A percentile compares a stretch with the other conserved stretches of the same genome.
Evolutionary conservation across 2,113 vertebrate species (phyloP).

Genomic region (Entelurus aequoreus): DNA sequence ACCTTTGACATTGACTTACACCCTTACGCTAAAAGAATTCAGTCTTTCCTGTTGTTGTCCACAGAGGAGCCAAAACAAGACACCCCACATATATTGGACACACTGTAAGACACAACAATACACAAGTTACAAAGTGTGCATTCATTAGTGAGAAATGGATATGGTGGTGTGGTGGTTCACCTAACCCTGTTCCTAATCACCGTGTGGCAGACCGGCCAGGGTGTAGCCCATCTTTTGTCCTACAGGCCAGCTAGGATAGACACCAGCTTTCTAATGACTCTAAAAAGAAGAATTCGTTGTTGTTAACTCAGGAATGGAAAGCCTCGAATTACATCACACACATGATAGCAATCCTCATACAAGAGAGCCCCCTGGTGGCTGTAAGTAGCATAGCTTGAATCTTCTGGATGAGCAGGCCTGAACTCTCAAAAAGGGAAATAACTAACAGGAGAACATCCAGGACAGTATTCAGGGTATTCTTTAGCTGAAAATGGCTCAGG

Average conservation of each 20-base stretch:
- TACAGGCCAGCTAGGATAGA: too few relatives aligned
- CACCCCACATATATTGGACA: background rate
- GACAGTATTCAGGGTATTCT: too few relatives aligned
- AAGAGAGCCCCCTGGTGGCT: background rate
- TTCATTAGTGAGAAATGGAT: background rate
- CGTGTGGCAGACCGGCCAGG: too few relatives aligned
- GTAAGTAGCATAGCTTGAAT: background rate
- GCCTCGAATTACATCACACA: background rate
- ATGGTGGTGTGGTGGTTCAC: background rate
- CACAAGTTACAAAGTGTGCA: background rate
- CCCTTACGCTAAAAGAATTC: background rate
- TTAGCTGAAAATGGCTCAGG: too few relatives aligned
- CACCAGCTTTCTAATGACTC: too few relatives aligned
- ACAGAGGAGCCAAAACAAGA: background rate
- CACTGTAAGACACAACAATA: background rate
- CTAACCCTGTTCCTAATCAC: too few relatives aligned
- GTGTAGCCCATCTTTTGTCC: too few relatives aligned
- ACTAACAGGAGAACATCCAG: too few relatives aligned
- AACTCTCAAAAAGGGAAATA: too few relatives aligned
- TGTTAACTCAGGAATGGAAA: background rate
- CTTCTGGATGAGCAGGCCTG: background rate
- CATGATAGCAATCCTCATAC: background rate
- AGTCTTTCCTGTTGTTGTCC: conserved; percentile 2
- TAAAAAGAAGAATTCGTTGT: too few relatives aligned
- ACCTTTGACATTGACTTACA: conserved; percentile 22